Conservation (phyloP, 2,113 vertebrate species). For the Pseudorhombus dupliciocellatus region DNA sequence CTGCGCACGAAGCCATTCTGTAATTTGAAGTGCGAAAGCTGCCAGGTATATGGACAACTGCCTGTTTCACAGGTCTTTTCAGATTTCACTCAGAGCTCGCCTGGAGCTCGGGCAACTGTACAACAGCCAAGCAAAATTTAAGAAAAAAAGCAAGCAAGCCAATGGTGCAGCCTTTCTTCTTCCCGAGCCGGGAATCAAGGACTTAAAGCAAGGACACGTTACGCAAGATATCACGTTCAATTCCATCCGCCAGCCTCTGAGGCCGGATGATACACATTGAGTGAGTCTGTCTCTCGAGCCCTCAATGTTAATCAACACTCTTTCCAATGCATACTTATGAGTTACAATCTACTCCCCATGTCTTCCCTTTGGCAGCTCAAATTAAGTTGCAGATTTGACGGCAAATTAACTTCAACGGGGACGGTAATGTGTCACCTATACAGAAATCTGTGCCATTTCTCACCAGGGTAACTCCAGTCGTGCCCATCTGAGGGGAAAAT, state of each 20-base stretch:
- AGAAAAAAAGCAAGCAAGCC: conserved; percentile 49
- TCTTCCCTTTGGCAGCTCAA: conserved; percentile 73
- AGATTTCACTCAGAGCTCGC: conserved; percentile 64
- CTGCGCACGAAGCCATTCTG: conserved; percentile 47
- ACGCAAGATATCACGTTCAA: conserved; percentile 73
- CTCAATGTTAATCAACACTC: conserved; percentile 75
- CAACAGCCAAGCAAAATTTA: conserved; percentile 49
- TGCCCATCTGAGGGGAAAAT: conserved; percentile 47
- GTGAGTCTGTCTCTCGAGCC: conserved; percentile 64
- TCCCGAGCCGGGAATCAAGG: conserved; percentile 63
- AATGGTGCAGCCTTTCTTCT: conserved; percentile 59
- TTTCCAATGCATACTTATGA: conserved; percentile 78
- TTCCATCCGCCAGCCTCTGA: conserved; percentile 68
- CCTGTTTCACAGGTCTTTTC: conserved; percentile 65
- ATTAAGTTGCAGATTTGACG: conserved; percentile 72
- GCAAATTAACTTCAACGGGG: conserved; percentile 72
- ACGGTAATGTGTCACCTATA: conserved; percentile 70
- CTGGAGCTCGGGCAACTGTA: conserved; percentile 52
- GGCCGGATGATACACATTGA: conserved; percentile 69
- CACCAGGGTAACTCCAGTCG: conserved; percentile 19
- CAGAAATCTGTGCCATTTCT: conserved; percentile 43
- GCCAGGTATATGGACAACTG: conserved; percentile 60
- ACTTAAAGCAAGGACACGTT: conserved; percentile 70
- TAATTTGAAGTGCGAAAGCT: conserved; percentile 57
- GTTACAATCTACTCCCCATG: conserved; percentile 71